Evolutionary conservation across 1,140 invertebrate genomes (phyloP), one percentile per base, ranked within the genome.

Genomic region (Gyrodactylus salaris): DNA sequence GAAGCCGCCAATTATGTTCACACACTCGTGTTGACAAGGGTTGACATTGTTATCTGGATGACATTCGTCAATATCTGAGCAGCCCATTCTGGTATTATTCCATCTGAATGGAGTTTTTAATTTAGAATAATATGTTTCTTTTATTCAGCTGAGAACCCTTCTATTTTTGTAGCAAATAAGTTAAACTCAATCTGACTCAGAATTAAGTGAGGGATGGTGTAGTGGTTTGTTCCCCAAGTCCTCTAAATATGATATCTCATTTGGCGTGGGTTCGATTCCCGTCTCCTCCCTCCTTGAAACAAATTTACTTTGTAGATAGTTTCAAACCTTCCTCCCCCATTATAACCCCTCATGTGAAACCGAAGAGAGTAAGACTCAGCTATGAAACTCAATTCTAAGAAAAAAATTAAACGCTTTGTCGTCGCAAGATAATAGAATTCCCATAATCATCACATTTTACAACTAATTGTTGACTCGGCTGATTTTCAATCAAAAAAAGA

Each of bases 1-100:
- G 72, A 78, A 81, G 73, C 78, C 78, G 16, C 80, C 80, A 22
- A 77, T 73, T 0, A 76, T 79, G 75, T 82, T 81, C 21, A 75
- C 73, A 77, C 81, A 83, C n/a, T 69, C 22, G 26, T 73, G 68
- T 24, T 68, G 34, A 69, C 72, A 73, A 2, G 27, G 26, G 21
- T 2, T 1, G 16, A 20, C 20, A 20, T 69, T 68, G n/a, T 7
- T 24, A 21, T 73, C 2, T 1, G 25, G 1, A 71, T 20, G 1
- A 23, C 76, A 77, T 73, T 77, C 76, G 70, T 77, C 76, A 23
- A 77, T 74, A 27, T 77, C 76, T 70, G 69, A 74, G 70, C 34
- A 54, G n/a, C 34, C 34, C 34, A 54, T 54, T 16, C 34, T 7
- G 73, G 75, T 74, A 76, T 73, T 75, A 76, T 74, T 71, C 25